Conservation (phyloP, 2,888 invertebrate genomes). For the Campoplex capitator region DNA sequence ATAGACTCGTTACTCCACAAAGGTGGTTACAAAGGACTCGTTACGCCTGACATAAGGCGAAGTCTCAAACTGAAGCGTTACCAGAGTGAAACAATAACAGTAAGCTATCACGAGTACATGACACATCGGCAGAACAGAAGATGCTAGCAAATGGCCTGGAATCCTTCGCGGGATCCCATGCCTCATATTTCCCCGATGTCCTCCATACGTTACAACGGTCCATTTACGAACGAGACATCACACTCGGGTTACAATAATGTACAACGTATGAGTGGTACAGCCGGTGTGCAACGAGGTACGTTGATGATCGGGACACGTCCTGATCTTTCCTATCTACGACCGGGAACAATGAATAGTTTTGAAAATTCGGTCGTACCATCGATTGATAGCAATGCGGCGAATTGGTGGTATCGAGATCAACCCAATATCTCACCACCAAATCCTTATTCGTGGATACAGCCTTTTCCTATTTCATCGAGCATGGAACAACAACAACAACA, state of each 20-base stretch:
- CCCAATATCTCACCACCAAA: conserved; percentile 70
- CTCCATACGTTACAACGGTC: conserved; percentile 74
- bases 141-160: conserved; percentile 91
- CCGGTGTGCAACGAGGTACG: conserved; percentile 72
- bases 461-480: conserved; percentile 70
- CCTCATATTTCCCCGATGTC: conserved; percentile 74
- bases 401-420: conserved; percentile 78
- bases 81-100: conserved; percentile 97
- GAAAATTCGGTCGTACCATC: conserved; percentile 76
- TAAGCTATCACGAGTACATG: conserved; percentile 94
- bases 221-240: conserved; percentile 72
- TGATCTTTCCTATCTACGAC: conserved; percentile 75
- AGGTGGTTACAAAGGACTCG: conserved; percentile 97
- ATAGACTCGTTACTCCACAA: conserved; percentile 98
- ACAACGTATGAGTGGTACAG: conserved; percentile 71
- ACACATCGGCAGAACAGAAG: conserved; percentile 88
- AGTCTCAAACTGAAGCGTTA: conserved; percentile 98
- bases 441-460: conserved; percentile 67
- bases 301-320: conserved; percentile 74
- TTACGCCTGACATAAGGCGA: conserved; percentile 94
- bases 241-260: conserved; percentile 72
- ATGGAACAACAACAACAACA: conserved; percentile 74
- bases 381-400: conserved; percentile 74
- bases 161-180: conserved; percentile 81
- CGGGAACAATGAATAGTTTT: conserved; percentile 69